Evolutionary conservation across 2,888 invertebrate genomes (phyloP).

Genomic region (Watsonalla binaria): DNA sequence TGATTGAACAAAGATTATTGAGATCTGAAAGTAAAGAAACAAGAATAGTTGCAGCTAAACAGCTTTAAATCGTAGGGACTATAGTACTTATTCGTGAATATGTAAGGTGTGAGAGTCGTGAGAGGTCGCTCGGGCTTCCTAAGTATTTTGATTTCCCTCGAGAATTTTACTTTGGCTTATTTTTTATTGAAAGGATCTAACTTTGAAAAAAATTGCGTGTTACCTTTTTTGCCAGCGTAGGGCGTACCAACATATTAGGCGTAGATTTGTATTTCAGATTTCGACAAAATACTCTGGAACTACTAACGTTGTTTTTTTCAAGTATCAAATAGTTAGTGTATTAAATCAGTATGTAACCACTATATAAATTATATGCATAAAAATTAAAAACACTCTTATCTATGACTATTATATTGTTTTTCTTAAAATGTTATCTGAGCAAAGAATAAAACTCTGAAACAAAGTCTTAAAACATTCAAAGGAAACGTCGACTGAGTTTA

Average conservation of each 20-base stretch:
- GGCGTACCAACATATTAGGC: too few species aligned
- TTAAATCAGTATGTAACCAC: too few species aligned
- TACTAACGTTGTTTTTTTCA: too few species aligned
- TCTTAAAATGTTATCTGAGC: conserved; percentile 15
- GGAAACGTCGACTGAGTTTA: conserved; percentile 32
- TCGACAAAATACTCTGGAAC: too few species aligned
- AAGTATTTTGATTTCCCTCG: conserved; percentile 41
- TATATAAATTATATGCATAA: too few species aligned
- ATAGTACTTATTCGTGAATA: too few species aligned
- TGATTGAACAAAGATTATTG: too few species aligned
- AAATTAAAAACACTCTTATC: too few species aligned
- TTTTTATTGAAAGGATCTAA: conserved; percentile 22
- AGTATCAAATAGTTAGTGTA: too few species aligned
- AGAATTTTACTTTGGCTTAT: conserved; percentile 24
- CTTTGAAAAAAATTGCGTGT: conserved; percentile 16
- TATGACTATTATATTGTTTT: too few species aligned
- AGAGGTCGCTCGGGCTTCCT: conserved; percentile 25
- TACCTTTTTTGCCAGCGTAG: conserved; percentile 5
- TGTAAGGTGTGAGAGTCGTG: conserved; percentile 8
- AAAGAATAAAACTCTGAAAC: conserved; percentile 24
- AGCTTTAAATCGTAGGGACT: too few species aligned
- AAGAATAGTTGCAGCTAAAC: background rate
- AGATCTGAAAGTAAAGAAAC: background rate
- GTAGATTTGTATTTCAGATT: too few species aligned
- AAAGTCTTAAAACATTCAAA: conserved; percentile 12